Base-by-base conservation (phyloP, 1,140 invertebrate genomes). In the Matsumurasca onukii region DNA sequence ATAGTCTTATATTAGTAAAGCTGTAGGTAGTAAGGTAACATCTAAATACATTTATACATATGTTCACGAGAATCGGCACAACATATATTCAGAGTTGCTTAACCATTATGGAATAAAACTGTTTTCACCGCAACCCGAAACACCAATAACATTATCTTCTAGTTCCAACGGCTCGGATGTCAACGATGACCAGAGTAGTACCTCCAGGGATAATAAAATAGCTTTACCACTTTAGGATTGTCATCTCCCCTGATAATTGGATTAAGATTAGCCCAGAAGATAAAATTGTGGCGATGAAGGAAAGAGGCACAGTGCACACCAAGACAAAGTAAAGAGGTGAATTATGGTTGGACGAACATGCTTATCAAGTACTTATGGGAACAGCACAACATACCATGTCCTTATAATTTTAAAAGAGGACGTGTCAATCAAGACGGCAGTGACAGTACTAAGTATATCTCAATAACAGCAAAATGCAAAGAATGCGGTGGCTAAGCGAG, bases 61-160 rank as follows among this genome's bases (percentile, higher is more conserved):
- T 31, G 62, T 64, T 29, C 25, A 64, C n/a, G 62, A 64, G n/a
- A 64, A 31, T 64, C 1, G 62, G 25, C 15, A 31, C 25, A 31
- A 64, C n/a, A 31, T 12, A n/a, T 64, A 31, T 31, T 25, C 24
- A 15, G 30, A 64, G 9, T 9, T 34, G 29, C 22, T 15, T 31
- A 3, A 51, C 3, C 3, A 31, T 20, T 1, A 31, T 20, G 17
- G 30, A 64, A 64, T 64, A 3, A 34, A n/a, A n/a, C n/a, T n/a
- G n/a, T n/a, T n/a, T n/a, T n/a, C 31, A 1, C 29, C 29, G 39
- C 39, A 45, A 51, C 49, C 49, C 3, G 49, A 12, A 51, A 34
- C 24, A 13, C 25, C 29, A n/a, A 31, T 31, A 31, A 22, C n/a
- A n/a, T n/a, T n/a, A n/a, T n/a, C n/a, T n/a, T n/a, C n/a, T n/a